These are phyloP conservation scores for Anoncus sp. DNA, from an alignment of 2,888 invertebrate species.

Conservation along the genomic window DNA sequence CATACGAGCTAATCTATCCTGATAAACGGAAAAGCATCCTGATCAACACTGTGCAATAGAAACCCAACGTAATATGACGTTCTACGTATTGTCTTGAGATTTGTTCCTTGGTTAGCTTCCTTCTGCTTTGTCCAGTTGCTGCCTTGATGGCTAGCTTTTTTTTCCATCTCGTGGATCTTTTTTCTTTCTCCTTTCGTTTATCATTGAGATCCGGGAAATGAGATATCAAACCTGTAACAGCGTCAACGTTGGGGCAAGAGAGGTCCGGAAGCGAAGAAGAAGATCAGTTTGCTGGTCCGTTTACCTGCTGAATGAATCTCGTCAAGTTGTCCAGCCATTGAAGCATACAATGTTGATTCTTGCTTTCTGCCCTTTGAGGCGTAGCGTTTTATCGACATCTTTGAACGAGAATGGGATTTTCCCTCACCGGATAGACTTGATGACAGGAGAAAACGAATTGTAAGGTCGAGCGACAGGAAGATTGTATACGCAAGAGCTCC, in stretches of 20 bases:
- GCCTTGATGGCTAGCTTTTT: conserved; percentile 25
- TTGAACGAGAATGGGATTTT: neutral
- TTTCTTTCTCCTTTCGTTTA: conserved; percentile 49
- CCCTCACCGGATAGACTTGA: neutral
- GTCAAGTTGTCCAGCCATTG: too few species aligned
- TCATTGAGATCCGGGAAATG: conserved; percentile 13
- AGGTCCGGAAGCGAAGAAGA: neutral
- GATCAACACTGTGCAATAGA: neutral
- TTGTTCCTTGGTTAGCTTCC: neutral
- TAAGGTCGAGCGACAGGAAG: neutral
- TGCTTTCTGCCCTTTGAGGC: neutral
- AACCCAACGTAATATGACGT: conserved; percentile 45
- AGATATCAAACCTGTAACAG: conserved; percentile 6
- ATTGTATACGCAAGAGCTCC: too few species aligned
- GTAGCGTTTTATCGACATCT: neutral
- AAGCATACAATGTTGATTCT: neutral
- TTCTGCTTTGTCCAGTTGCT: conserved; percentile 33
- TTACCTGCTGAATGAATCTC: neutral
- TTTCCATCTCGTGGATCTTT: conserved; percentile 33
- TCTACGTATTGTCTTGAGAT: conserved; percentile 58
- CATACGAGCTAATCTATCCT: neutral
- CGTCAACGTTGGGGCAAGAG: neutral
- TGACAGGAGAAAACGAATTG: neutral
- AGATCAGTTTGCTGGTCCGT: neutral
- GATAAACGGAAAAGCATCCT: neutral